Conservation (phyloP, 2,797 vertebrate species). For the Meda fulgida region DNA sequence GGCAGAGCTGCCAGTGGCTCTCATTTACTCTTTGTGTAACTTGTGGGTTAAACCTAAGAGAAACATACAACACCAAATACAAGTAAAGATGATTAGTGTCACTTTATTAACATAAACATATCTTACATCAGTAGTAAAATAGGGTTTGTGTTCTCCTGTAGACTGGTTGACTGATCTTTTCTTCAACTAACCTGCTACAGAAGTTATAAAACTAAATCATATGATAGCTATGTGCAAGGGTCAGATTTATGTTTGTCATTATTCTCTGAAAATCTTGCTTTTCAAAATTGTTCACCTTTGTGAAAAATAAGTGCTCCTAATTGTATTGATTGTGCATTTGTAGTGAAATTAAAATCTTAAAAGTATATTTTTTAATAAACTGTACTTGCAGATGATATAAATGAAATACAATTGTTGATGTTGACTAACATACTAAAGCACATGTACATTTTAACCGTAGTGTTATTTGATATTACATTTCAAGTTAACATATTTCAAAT, state of each 20-base stretch:
- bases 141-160: not conserved
- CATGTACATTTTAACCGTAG: not conserved
- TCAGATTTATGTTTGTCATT: not conserved
- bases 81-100: not conserved
- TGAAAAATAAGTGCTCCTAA: not conserved
- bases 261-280: not conserved
- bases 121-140: not conserved
- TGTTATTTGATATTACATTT: not conserved
- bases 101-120: not conserved
- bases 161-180: not conserved
- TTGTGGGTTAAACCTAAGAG: not conserved
- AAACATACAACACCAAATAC: conserved; percentile 5
- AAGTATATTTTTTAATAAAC: not conserved
- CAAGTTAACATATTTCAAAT: not conserved
- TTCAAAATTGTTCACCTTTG: not conserved
- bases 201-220: not conserved
- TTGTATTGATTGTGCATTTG: not conserved
- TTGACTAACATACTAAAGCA: not conserved
- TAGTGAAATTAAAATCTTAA: not conserved
- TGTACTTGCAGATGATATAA: not conserved
- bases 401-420: no score
- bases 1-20: conserved; percentile 37
- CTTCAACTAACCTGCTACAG: not conserved
- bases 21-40: conserved; percentile 29
- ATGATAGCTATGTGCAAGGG: not conserved